Conservation (phyloP, 1,140 invertebrate genomes). For the Cyphomyrmex costatus region DNA sequence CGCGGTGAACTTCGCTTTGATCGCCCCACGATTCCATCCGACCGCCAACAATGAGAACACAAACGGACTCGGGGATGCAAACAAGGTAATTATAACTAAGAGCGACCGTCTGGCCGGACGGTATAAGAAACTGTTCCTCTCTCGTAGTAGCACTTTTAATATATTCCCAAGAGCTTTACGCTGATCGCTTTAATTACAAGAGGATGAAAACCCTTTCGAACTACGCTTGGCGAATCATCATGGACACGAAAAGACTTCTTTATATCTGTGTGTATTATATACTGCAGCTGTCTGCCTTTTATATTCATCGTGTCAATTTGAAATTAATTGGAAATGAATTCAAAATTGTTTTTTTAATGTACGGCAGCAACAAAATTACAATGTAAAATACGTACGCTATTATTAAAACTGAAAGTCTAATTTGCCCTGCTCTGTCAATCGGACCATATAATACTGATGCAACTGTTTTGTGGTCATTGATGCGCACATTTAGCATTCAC, state of each 20-base stretch:
- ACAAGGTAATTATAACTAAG: slow-evolving; percentile 70
- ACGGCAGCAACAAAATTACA: not conserved
- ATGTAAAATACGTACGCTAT: not conserved
- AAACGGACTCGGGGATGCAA: slow-evolving; percentile 63
- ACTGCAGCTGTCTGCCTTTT: no score
- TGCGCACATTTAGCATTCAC: slow-evolving; percentile 38
- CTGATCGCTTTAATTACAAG: slow-evolving; percentile 68
- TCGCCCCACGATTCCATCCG: not conserved
- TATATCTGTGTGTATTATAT: not conserved
- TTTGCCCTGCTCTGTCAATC: slow-evolving; percentile 1
- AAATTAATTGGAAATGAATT: not conserved
- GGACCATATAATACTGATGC: not conserved
- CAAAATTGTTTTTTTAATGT: not conserved
- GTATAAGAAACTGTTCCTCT: slow-evolving; percentile 47
- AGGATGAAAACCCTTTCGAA: slow-evolving; percentile 44
- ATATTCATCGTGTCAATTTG: not conserved
- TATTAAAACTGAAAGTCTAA: slow-evolving; percentile 38
- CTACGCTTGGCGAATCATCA: slow-evolving; percentile 21
- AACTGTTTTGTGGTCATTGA: slow-evolving; percentile 34
- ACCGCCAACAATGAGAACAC: slow-evolving; percentile 61
- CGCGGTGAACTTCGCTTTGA: slow-evolving; percentile 45
- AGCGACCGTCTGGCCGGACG: slow-evolving; percentile 1
- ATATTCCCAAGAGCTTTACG: slow-evolving; percentile 59
- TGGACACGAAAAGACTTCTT: slow-evolving; percentile 8
- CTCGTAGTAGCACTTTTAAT: slow-evolving; percentile 61